Evolutionary conservation across 2,888 invertebrate genomes (phyloP), one percentile per base, ranked within the genome.

Genomic region (Sabellastarte sp.): DNA sequence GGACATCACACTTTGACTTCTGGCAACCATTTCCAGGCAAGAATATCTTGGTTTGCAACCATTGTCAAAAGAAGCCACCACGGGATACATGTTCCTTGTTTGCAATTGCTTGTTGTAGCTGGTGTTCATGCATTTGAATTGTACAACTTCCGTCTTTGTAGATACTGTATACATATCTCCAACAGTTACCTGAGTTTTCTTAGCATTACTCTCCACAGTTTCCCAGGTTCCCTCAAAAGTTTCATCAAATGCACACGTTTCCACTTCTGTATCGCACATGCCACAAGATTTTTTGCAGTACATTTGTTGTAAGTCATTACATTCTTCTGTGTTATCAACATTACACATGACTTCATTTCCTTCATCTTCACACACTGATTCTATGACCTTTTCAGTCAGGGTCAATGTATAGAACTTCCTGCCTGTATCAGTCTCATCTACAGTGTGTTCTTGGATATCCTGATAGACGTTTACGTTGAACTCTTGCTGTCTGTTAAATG

Each of bases 31-130:
- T 10, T 58, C 15, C 24, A 58, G 33, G 33, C 59, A 58, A 4
- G 24, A 10, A 26, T 58, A 58, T 4, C 41, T 20, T 24, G 59
- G 59, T 26, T 58, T 58, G 26, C 59, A 58, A n/a, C 59, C 59
- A 41, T 58, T 58, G 4, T 26, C 15, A 26, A 33, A 58, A 10
- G 33, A 10, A n/a, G n/a, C n/a, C n/a, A n/a, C n/a, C n/a, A n/a
- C n/a, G n/a, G n/a, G n/a, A n/a, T n/a, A n/a, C n/a, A n/a, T n/a
- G n/a, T n/a, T n/a, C n/a, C n/a, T n/a, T n/a, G 24, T 58, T 5
- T 24, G 24, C 33, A 58, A n/a, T 10, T 32, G 15, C 15, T 33
- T 4, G 33, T 26, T 32, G 10, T 41, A 3, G 4, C 5, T 20
- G 24, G 4, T 24, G 10, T n/a, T 10, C 4, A 10, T 3, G 29